Evolutionary conservation across 2,113 vertebrate species (phyloP).

Genomic region (Colius striatus): DNA sequence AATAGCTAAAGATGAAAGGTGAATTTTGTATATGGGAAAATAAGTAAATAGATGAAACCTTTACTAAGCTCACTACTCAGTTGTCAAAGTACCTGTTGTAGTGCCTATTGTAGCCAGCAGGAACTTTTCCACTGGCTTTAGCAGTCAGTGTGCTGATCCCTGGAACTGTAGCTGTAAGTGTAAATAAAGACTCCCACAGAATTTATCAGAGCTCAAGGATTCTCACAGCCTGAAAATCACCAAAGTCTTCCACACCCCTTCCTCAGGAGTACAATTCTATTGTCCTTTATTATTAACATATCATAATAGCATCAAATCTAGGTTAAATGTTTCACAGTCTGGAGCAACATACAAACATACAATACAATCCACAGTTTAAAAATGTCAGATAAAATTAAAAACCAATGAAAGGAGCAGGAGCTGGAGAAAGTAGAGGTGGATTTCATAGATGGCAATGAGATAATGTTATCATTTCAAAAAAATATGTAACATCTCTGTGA

Average conservation of each 20-base stretch:
- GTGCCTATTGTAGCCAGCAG: background rate
- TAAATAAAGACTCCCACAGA: background rate
- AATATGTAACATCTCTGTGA: background rate
- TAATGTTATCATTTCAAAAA: background rate
- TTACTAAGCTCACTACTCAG: background rate
- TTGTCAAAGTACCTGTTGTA: background rate
- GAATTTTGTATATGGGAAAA: background rate
- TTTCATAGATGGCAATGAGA: background rate
- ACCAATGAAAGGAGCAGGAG: background rate
- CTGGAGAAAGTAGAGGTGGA: background rate
- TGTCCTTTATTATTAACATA: background rate
- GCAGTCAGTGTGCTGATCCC: background rate
- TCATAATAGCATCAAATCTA: background rate
- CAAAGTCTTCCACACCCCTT: background rate
- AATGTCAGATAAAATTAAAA: background rate
- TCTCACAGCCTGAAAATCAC: background rate
- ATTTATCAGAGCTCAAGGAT: background rate
- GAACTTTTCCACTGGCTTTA: background rate
- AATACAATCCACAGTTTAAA: background rate
- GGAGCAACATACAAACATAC: background rate
- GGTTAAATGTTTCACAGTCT: background rate
- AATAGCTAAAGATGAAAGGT: constrained; percentile 57
- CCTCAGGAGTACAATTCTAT: background rate
- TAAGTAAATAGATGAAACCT: constrained; percentile 4
- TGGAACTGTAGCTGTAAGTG: background rate